Evolutionary conservation across 2,797 vertebrate species (phyloP).

Genomic region (Chelon auratus): DNA sequence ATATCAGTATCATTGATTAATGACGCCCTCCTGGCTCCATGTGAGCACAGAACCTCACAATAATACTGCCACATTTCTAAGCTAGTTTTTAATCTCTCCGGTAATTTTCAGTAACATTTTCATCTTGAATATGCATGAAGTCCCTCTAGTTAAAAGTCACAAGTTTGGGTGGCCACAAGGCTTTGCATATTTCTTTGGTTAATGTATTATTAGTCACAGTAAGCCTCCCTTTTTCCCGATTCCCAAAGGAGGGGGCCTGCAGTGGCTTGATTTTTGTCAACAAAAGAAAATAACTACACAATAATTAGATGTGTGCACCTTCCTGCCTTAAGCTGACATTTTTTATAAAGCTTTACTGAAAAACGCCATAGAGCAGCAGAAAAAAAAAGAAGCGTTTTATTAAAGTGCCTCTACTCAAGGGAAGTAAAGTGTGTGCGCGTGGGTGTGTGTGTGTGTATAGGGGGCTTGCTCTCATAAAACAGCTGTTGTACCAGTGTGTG

Average conservation of each 20-base stretch:
- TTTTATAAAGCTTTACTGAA: conserved; percentile 58
- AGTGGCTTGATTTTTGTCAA: conserved; percentile 56
- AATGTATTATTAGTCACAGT: conserved; percentile 60
- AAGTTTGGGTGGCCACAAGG: conserved; percentile 48
- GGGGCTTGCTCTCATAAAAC: conserved; percentile 37
- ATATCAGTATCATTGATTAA: background rate
- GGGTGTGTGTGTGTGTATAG: background rate
- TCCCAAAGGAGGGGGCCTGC: conserved; percentile 38
- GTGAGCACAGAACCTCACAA: background rate
- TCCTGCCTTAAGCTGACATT: conserved; percentile 59
- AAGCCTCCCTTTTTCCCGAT: conserved; percentile 41
- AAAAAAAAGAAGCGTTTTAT: conserved; percentile 62
- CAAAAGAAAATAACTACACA: conserved; percentile 62
- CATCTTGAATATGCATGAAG: conserved; percentile 45
- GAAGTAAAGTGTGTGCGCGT: conserved; percentile 14
- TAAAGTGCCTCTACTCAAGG: conserved; percentile 61
- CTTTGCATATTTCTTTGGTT: conserved; percentile 56
- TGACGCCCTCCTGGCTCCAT: background rate
- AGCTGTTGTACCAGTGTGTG: conserved; percentile 53
- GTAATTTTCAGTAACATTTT: conserved; percentile 17
- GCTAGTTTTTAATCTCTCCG: background rate
- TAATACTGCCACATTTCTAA: too few relatives aligned
- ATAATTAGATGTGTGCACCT: conserved; percentile 59
- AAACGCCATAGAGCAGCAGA: conserved; percentile 49
- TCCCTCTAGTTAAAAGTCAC: conserved; percentile 13